Evolutionary conservation across 2,113 vertebrate genomes (phyloP).

Genomic region (Panthera tigris): DNA sequence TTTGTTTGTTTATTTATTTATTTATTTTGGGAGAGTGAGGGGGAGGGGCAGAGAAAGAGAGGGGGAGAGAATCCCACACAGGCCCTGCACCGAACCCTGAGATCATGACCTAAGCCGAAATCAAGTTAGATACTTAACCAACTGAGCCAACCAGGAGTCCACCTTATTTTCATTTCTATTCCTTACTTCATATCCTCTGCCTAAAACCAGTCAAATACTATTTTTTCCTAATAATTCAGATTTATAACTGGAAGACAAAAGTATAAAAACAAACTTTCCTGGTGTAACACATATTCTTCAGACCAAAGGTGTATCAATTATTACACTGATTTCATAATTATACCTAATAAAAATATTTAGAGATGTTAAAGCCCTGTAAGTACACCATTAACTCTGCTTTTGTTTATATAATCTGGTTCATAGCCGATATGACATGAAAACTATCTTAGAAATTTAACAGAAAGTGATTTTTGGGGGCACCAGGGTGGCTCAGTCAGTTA

Average conservation of each 20-base stretch:
- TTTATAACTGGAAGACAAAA: neutral
- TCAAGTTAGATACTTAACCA: no score
- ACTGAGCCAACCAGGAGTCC: no score
- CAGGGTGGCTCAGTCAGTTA: no score
- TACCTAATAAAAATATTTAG: neutral
- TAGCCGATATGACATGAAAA: neutral
- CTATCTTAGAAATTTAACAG: constrained; percentile 22
- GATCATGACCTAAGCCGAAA: no score
- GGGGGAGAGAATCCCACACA: no score
- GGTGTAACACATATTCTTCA: neutral
- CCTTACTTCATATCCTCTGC: neutral
- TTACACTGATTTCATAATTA: neutral
- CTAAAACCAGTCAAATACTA: neutral
- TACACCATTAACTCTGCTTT: neutral
- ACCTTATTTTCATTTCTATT: constrained; percentile 49
- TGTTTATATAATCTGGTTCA: neutral
- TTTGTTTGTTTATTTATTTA: neutral
- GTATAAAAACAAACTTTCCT: neutral
- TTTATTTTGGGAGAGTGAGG: no score
- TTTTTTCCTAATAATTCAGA: neutral
- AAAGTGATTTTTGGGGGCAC: neutral
- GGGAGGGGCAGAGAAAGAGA: no score
- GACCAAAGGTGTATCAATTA: neutral
- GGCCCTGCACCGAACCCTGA: no score
- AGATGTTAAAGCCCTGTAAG: neutral